These are phyloP conservation scores for Drosophila kuntzei DNA, from an alignment of 2,888 invertebrate species.

Conservation along the genomic window DNA sequence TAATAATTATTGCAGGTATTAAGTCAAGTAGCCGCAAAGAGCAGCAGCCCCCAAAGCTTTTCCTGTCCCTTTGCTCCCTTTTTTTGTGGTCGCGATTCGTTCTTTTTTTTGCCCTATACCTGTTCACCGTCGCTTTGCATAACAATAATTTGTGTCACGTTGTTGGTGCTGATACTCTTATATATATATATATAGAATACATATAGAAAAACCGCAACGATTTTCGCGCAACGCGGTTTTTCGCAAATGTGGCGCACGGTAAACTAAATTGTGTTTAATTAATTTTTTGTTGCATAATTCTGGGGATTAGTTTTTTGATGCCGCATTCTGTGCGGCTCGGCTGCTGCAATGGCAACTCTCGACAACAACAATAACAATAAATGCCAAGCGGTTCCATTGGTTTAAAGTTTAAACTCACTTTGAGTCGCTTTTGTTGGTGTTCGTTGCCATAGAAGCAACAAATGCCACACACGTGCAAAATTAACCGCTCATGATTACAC, in stretches of 20 bases:
- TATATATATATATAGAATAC: constrained; percentile 11
- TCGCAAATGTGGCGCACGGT: constrained; percentile 52
- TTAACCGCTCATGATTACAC: constrained; percentile 29
- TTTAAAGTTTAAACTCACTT: constrained; percentile 44
- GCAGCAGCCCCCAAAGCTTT: constrained; percentile 32
- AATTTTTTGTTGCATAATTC: constrained; percentile 80
- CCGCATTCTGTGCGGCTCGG: constrained; percentile 36
- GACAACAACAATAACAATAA: constrained; percentile 40
- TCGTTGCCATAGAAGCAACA: constrained; percentile 35
- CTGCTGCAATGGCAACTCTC: constrained; percentile 39
- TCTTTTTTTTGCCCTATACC: constrained; percentile 27
- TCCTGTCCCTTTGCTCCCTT: constrained; percentile 21
- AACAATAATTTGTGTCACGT: constrained; percentile 70
- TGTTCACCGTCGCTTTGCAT: constrained; percentile 61
- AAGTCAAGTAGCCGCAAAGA: constrained; percentile 79
- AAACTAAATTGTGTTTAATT: constrained; percentile 78
- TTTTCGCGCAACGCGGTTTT: constrained; percentile 76
- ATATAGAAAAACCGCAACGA: constrained; percentile 66
- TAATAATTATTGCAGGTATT: constrained; percentile 80
- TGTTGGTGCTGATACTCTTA: constrained; percentile 21
- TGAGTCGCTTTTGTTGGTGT: constrained; percentile 24
- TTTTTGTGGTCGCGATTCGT: constrained; percentile 41
- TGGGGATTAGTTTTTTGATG: constrained; percentile 66
- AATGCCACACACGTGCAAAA: constrained; percentile 56
- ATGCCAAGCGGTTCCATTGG: constrained; percentile 58